These are phyloP conservation scores for Magallana gigas DNA, from an alignment of 1,140 invertebrate species.

Conservation along the genomic window DNA sequence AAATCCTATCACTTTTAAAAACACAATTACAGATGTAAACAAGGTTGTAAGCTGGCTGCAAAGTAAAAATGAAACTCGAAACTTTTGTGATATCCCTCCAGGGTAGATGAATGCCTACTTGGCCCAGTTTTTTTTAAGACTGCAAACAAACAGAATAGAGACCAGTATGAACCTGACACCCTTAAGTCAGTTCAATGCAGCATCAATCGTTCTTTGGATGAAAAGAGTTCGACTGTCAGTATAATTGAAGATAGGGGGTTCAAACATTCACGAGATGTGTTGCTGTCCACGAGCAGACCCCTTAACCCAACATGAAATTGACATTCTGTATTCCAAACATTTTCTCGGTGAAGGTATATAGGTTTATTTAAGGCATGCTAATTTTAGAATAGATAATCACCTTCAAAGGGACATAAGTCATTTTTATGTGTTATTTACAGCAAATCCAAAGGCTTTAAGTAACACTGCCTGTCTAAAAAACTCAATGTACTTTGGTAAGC, in stretches of 20 bases:
- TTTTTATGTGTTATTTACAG: neutral
- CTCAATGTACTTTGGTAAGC: slow-evolving; percentile 28
- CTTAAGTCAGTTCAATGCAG: slow-evolving; percentile 44
- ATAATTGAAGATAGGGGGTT: too few relatives aligned
- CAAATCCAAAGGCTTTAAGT: slow-evolving; percentile 22
- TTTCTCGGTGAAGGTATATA: slow-evolving; percentile 39
- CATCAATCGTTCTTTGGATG: slow-evolving; percentile 27
- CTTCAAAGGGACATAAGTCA: neutral
- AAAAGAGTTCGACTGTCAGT: neutral
- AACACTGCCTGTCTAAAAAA: slow-evolving; percentile 35
- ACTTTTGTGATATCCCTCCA: too few relatives aligned
- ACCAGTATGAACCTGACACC: slow-evolving; percentile 39
- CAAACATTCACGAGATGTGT: too few relatives aligned
- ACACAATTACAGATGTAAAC: too few relatives aligned
- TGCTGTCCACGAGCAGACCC: neutral
- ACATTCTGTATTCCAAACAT: slow-evolving; percentile 37
- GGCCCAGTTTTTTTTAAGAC: neutral
- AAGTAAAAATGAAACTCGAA: too few relatives aligned
- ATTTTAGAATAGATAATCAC: neutral
- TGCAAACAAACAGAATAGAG: slow-evolving; percentile 25
- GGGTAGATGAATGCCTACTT: too few relatives aligned
- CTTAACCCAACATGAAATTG: slow-evolving; percentile 6
- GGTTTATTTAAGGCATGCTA: neutral
- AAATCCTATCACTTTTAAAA: too few relatives aligned
- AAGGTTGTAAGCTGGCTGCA: too few relatives aligned